Base-by-base conservation (phyloP, 2,113 vertebrate species). In the Elephas maximus region DNA sequence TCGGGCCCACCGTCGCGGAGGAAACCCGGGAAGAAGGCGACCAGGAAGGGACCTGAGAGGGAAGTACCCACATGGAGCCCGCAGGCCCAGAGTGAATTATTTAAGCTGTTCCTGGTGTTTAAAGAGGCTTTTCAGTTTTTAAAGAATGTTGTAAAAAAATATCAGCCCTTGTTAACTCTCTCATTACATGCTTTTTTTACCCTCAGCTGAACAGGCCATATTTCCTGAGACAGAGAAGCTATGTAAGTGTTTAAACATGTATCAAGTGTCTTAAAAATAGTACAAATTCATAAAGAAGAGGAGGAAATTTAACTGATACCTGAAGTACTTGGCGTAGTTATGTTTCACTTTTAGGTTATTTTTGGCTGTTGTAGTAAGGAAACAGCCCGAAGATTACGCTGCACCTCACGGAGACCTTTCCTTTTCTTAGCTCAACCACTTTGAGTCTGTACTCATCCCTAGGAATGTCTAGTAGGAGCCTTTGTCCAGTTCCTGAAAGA, bases 71-170 rank as follows among this genome's bases (percentile, higher is more conserved):
- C 73, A 57, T 11, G 83, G 87, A 85, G 28, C 89, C 94, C 48
- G 23, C n/a, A 69, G 93, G 93, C 95, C 87, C 37, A 15, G 88
- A 83, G 84, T 79, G 90, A 96, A 96, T 95, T 97, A 88, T 97
- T 97, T 97, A 97, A 97, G 81, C 93, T 63, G 84, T 90, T 98
- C 93, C 95, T 84, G 91, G 93, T 96, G 97, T 96, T 96, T 97
- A 98, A 97, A 96, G 97, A 97, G 91, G 87, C 95, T 97, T 98
- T 97, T 77, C 93, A 97, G 96, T 96, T 97, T 98, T 97, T 95
- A 97, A 98, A 96, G 96, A 97, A 96, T 96, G 96, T 97, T 97
- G 97, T 96, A 96, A 97, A 98, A 97, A 97, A 88, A 97, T 48
- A 97, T 93, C 94, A 93, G 93, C 77, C 77, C 96, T 96, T 97